Base-by-base conservation (phyloP, 2,888 invertebrate genomes). In the Tetragnatha montana region DNA sequence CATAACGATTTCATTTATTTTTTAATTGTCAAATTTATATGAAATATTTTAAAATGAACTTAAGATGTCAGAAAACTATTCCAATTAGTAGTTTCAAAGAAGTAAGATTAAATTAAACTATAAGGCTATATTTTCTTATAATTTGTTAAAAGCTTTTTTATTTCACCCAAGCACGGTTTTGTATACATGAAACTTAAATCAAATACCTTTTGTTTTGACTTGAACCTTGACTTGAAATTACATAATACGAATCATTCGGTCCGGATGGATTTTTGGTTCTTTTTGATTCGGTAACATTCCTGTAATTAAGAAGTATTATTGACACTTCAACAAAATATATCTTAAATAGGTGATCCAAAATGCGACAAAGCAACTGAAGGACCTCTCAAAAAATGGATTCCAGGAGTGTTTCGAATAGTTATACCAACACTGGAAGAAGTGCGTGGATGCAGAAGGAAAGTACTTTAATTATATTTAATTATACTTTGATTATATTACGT, bases 201-300 rank as follows among this genome's bases (percentile, higher is more conserved):
- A 73, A 12, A 0, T 78, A 81, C 81, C 71, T 81, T 51, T 51
- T 87, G 6, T 49, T 17, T 7, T 75, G 50, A 21, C 51, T 12
- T 8, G 81, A 21, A 6, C 47, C 76, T 82, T 76, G 76, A 19
- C 22, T 73, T n/a, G 89, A 86, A n/a, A 89, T 82, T 69, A 68
- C 60, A 50, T 81, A 89, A 60, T 89, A 89, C 2, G 60, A 75
- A 8, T 82, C 70, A 22, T 74, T 60, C 2, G 17, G 47, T 10
- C 17, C 49, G 1, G 19, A 21, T 10, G 73, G 0, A 68, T 89
- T 86, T 19, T 19, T 47, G 14, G 69, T 73, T 0, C 81, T 78
- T 2, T 8, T 47, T 0, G 82, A 81, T 35, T 71, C 76, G 0
- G 89, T 69, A 17, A 89, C 75, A 51, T 78, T 74, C 73, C 89